These are phyloP conservation scores for Thecocarcelia acutangulata DNA, from an alignment of 2,888 invertebrate species.

Conservation along the genomic window DNA sequence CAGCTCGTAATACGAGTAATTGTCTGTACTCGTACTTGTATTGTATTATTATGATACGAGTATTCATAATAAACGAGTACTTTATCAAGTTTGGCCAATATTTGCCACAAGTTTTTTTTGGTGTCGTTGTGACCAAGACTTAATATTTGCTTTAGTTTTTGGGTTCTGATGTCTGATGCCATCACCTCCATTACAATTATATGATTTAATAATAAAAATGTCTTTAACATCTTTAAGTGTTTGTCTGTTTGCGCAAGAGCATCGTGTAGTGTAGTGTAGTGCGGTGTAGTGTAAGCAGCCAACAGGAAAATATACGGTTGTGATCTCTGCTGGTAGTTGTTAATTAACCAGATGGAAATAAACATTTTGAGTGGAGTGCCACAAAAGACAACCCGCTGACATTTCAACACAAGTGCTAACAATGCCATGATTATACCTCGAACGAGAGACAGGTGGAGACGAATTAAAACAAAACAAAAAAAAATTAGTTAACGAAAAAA, in stretches of 20 bases:
- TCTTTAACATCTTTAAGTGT: constrained; percentile 46
- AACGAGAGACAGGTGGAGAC: constrained; percentile 35
- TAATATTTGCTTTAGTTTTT: constrained; percentile 17
- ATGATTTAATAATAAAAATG: constrained; percentile 54
- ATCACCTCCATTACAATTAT: constrained; percentile 45
- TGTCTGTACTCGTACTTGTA: background rate
- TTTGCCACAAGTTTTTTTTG: constrained; percentile 1
- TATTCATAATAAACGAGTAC: constrained; percentile 8
- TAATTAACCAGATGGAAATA: constrained; percentile 64
- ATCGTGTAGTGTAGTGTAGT: no score
- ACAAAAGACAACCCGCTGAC: constrained; percentile 56
- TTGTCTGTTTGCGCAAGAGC: constrained; percentile 5
- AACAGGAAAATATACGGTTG: constrained; percentile 17
- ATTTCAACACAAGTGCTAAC: constrained; percentile 58
- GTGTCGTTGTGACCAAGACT: background rate
- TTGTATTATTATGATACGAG: no score
- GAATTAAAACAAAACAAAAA: constrained; percentile 22
- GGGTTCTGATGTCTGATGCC: background rate
- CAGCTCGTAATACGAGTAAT: constrained; percentile 16
- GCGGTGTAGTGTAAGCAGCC: constrained; percentile 9
- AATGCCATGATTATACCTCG: constrained; percentile 36
- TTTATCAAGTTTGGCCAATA: constrained; percentile 7
- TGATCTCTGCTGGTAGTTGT: constrained; percentile 58
- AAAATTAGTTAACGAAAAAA: background rate
- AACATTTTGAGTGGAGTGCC: constrained; percentile 20